Evolutionary conservation across 2,797 vertebrate genomes (phyloP), one percentile per base, ranked within the genome.

Genomic region (Poecilia wingei): DNA sequence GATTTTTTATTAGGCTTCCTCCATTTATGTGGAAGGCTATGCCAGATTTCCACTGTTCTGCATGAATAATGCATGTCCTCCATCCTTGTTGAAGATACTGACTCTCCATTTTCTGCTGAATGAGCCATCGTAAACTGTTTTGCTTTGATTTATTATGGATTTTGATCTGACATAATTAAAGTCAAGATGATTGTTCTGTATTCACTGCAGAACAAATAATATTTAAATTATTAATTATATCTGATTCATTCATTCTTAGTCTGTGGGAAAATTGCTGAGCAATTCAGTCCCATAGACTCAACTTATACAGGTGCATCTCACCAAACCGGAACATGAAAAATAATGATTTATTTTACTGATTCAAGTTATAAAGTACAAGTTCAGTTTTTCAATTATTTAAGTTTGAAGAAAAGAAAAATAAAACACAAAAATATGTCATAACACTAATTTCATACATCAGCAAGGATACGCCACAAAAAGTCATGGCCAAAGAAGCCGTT

Each of bases 11-110:
- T 25, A 49, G 47, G 1, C 57, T 66, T 79, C 5, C 25, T 78
- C 75, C 16, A 22, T 59, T 74, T 43, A 25, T 76, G 73, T 86
- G 81, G 78, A 76, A 39, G 6, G 83, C 74, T 18, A 75, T 76
- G 74, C 79, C 76, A 90, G 71, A 84, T 87, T 89, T 78, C 45
- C 71, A 78, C 22, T 6, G 36, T 76, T 79, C 22, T 6, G 41
- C 72, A 89, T 95, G 49, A 92, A 93, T 93, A 91, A 91, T 92
- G 75, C 10, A 93, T 89, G 36, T 36, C 73, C 57, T 81, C 51
- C 45, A 64, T 83, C 84, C 84, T 76, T 36, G 78, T 85, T 87
- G 79, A 86, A 79, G 77, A 82, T 82, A 87, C 82, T 64, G 76
- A 85, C 71, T 79, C 57, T 80, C 77, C 5, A 12, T 79, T 80